phyloP scores from a whole-genome alignment of 1,140 invertebrate genomes.

The Zaprionus ghesquierei region DNA sequence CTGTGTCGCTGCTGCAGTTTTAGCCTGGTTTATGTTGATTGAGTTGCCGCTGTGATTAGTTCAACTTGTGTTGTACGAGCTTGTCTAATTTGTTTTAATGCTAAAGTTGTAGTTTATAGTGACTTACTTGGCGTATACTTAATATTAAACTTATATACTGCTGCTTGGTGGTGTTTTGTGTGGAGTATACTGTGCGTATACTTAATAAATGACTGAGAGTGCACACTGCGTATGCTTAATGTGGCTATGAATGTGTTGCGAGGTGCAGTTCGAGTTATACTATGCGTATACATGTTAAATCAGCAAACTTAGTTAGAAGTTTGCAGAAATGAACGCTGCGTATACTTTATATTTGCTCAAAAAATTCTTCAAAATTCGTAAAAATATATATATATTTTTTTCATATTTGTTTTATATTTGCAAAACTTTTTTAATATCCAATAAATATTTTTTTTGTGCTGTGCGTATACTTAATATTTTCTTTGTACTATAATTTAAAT shows the following conservation, averaged over 20 bases:
- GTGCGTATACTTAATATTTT: background rate
- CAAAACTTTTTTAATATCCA: too few relatives aligned
- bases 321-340: background rate
- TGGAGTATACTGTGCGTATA: background rate
- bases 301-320: background rate
- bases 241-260: too few relatives aligned
- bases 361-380: background rate
- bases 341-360: background rate
- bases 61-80: slow-evolving; percentile 16
- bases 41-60: slow-evolving; percentile 23
- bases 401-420: too few relatives aligned
- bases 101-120: background rate
- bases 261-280: too few relatives aligned
- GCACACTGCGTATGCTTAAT: too few relatives aligned
- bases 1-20: slow-evolving; percentile 35
- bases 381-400: too few relatives aligned
- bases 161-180: too few relatives aligned
- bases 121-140: background rate
- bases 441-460: background rate
- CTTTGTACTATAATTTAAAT: background rate
- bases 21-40: slow-evolving; percentile 57
- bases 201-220: background rate
- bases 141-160: background rate
- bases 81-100: slow-evolving; percentile 3
- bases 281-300: slow-evolving; percentile 3